These are phyloP conservation scores for Trachymyrmex cornetzi DNA, from an alignment of 1,140 invertebrate genomes.

Conservation along the genomic window DNA sequence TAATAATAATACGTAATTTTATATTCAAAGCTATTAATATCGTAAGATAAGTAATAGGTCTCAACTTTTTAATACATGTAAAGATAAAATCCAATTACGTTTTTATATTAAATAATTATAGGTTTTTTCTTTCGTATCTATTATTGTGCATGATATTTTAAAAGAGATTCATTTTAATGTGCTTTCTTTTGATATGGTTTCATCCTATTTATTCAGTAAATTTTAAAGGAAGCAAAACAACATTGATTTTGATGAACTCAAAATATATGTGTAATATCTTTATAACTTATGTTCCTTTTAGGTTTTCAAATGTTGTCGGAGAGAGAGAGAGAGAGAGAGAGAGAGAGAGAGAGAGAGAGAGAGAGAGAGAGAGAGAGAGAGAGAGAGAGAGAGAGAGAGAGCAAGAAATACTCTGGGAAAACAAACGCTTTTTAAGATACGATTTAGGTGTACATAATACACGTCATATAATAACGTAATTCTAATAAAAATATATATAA, in stretches of 20 bases:
- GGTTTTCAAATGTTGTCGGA: conserved; percentile 66
- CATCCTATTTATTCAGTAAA: conserved; percentile 5
- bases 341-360: no score
- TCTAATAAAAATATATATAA: conserved; percentile 17
- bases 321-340: no score
- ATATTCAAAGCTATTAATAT: neutral
- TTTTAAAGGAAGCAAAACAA: neutral
- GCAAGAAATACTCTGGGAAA: conserved; percentile 79
- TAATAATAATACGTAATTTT: neutral
- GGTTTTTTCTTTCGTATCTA: neutral
- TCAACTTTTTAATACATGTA: neutral
- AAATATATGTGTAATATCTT: conserved; percentile 30
- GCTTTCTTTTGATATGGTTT: neutral
- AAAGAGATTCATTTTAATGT: neutral
- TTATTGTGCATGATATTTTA: neutral
- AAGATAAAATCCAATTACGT: neutral
- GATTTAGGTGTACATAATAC: conserved; percentile 62
- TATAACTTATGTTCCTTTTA: conserved; percentile 59
- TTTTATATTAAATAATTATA: neutral
- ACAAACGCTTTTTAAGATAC: conserved; percentile 80
- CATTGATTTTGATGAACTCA: conserved; percentile 29
- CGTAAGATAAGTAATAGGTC: neutral
- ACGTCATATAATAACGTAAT: conserved; percentile 13
- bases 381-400: no score
- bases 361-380: no score